Evolutionary conservation across 1,140 invertebrate genomes (phyloP).

Genomic region (Apis dorsata): DNA sequence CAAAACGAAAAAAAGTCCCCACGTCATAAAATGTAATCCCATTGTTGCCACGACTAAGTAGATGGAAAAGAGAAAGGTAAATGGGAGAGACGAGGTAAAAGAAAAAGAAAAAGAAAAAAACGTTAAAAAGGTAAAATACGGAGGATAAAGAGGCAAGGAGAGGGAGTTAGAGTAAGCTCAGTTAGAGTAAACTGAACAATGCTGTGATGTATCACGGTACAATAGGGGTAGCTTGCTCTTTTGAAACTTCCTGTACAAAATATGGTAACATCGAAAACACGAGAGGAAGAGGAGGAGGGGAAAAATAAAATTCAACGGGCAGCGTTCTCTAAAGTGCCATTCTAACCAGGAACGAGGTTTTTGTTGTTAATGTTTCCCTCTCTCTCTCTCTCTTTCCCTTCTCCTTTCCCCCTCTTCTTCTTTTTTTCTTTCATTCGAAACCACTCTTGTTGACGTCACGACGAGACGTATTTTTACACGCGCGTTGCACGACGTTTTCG

Average conservation of each 20-base stretch:
- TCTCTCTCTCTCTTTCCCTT: neutral
- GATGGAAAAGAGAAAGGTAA: too few relatives aligned
- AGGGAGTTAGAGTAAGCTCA: neutral
- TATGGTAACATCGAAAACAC: neutral
- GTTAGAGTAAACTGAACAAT: neutral
- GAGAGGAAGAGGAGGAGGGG: neutral
- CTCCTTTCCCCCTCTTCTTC: too few relatives aligned
- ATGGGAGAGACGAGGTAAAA: neutral
- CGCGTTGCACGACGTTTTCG: neutral
- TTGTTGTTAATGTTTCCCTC: neutral
- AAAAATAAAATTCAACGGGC: conserved; percentile 3
- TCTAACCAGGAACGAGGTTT: neutral
- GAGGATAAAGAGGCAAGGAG: neutral
- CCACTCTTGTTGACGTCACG: neutral
- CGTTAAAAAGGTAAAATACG: neutral
- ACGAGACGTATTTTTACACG: conserved; percentile 2
- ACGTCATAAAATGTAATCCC: too few relatives aligned
- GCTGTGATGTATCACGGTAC: neutral
- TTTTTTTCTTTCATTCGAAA: neutral
- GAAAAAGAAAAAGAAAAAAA: neutral
- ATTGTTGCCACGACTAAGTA: too few relatives aligned
- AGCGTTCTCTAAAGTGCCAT: neutral
- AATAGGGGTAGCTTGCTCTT: too few relatives aligned
- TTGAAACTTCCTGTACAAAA: neutral
- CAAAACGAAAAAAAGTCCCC: too few relatives aligned